Evolutionary conservation across 2,797 vertebrate genomes (phyloP).

Genomic region (Myotis pilosus): DNA sequence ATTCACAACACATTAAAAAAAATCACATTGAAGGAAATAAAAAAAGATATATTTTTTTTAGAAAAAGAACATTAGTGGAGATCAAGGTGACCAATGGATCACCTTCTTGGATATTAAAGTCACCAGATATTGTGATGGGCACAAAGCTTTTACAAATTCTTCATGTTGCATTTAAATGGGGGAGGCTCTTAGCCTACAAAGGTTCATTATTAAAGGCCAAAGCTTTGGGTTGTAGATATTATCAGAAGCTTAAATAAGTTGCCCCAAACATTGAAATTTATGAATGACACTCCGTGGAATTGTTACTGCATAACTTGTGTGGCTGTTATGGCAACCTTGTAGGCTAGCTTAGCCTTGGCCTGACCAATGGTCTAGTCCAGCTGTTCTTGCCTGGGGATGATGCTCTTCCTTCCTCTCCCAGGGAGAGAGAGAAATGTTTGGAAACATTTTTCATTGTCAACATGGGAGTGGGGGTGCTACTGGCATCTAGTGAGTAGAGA

Average conservation of each 20-base stretch:
- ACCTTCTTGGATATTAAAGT: background rate
- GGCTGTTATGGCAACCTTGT: background rate
- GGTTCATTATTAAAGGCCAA: background rate
- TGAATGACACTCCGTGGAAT: background rate
- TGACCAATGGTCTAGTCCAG: background rate
- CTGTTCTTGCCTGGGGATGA: background rate
- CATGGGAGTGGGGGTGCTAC: background rate
- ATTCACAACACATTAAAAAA: background rate
- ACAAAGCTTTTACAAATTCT: background rate
- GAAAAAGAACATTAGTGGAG: background rate
- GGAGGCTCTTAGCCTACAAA: background rate
- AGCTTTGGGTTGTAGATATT: background rate
- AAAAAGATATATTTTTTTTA: slow-evolving; percentile 28
- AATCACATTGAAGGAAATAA: slow-evolving; percentile 28
- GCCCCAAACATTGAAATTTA: background rate
- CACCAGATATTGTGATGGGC: background rate
- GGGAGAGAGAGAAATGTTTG: background rate
- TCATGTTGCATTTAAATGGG: background rate
- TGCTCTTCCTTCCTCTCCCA: background rate
- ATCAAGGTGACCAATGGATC: background rate
- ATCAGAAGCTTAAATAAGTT: background rate
- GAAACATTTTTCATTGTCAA: background rate
- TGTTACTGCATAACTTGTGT: background rate
- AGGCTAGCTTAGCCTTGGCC: background rate
- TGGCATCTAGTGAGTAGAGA: background rate